Conservation (phyloP, 1,140 invertebrate species). For the Probaryconus sp. region DNA sequence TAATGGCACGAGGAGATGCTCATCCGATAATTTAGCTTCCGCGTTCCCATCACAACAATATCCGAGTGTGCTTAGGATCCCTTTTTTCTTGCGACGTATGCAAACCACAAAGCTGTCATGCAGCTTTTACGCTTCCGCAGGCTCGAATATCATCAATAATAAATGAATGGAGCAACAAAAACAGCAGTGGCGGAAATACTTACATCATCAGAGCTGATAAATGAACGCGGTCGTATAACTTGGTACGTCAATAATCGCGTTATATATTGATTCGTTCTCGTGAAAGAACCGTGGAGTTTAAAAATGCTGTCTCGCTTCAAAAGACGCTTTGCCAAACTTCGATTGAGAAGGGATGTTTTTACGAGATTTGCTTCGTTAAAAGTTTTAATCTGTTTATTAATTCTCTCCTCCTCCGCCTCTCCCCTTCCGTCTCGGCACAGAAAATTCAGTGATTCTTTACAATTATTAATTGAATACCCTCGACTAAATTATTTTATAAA, state of each 20-base stretch:
- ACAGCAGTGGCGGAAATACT: conserved; percentile 51
- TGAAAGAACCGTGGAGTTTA: conserved; percentile 54
- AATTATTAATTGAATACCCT: not conserved
- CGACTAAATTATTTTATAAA: not conserved
- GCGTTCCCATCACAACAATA: not conserved
- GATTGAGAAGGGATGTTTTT: conserved; percentile 49
- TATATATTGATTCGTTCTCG: conserved; percentile 53
- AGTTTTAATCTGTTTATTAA: conserved; percentile 50
- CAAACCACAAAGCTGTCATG: conserved; percentile 8
- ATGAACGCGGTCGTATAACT: conserved; percentile 55
- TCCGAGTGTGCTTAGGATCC: not conserved
- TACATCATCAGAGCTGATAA: conserved; percentile 57
- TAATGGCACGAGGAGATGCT: not conserved
- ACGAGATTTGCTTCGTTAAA: conserved; percentile 53
- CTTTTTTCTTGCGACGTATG: conserved; percentile 9
- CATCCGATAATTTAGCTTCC: conserved; percentile 7
- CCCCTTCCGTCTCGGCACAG: no score
- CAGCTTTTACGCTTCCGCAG: conserved; percentile 9
- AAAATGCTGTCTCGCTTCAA: conserved; percentile 57
- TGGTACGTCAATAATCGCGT: conserved; percentile 53
- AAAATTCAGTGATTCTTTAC: conserved; percentile 16
- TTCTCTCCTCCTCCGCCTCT: conserved; percentile 8
- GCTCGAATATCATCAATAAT: conserved; percentile 35
- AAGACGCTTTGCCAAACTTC: conserved; percentile 53
- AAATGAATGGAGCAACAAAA: conserved; percentile 47